Percentiles rank a stretch among this genome's conserved stretches.
These are phyloP conservation scores for Fulica atra DNA, from an alignment of 2,113 vertebrate species.

Conservation along the genomic window DNA sequence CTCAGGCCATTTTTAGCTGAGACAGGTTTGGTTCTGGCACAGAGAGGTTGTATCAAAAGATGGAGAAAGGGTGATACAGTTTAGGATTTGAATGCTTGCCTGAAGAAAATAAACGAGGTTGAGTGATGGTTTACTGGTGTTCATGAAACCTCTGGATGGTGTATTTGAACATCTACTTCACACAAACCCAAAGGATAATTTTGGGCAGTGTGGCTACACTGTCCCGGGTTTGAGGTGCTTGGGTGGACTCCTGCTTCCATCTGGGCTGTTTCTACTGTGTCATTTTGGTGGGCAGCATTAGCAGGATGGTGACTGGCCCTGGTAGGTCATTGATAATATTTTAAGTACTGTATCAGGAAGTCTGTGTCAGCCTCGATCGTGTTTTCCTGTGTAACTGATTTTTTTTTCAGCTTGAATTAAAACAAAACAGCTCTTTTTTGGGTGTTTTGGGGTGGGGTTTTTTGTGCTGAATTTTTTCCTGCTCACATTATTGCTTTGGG, in stretches of 20 bases:
- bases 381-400: not conserved
- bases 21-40: not conserved
- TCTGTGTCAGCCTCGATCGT: not conserved
- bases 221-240: not conserved
- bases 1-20: not conserved
- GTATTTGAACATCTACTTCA: not conserved
- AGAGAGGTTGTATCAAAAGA: not conserved
- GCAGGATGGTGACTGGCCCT: not conserved
- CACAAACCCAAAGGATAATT: not conserved
- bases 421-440: not conserved
- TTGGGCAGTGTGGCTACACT: not conserved
- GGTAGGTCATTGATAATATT: not conserved
- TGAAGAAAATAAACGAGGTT: not conserved
- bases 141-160: not conserved
- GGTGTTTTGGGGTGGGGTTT: rapidly evolving
- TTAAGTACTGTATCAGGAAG: not conserved
- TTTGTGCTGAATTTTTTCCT: not conserved
- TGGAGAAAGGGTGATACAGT: not conserved
- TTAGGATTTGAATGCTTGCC: not conserved
- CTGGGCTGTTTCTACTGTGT: not conserved
- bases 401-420: not conserved
- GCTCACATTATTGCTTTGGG: not conserved
- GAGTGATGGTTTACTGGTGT: not conserved
- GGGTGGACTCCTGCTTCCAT: not conserved
- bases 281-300: rapidly evolving